phyloP scores from a whole-genome alignment of 2,797 vertebrate species.

The Glossophaga mutica region DNA sequence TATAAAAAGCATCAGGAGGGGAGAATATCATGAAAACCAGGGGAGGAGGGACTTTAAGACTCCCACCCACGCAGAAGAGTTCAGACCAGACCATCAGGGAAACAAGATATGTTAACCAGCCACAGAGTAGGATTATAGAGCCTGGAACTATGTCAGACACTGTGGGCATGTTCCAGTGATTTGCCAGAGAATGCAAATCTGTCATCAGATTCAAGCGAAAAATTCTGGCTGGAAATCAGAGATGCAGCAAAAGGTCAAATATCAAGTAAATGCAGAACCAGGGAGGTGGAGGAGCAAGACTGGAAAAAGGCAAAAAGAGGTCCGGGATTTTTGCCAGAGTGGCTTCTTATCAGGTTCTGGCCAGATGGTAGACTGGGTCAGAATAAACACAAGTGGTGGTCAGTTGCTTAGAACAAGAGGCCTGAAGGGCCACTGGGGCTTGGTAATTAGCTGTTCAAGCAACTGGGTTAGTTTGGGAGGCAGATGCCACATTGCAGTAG shows the following conservation, averaged over 20 bases:
- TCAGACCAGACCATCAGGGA: background rate
- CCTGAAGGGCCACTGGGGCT: background rate
- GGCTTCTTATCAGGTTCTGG: background rate
- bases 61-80: background rate
- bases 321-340: background rate
- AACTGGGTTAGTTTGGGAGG: background rate
- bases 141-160: background rate
- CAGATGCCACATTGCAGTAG: background rate
- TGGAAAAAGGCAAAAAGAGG: background rate
- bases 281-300: background rate
- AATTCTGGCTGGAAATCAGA: background rate
- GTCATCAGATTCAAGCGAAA: background rate
- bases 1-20: constrained; percentile 43
- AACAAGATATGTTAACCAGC: background rate
- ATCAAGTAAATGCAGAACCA: background rate
- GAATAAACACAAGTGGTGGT: background rate
- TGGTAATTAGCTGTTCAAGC: background rate
- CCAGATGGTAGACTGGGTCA: background rate
- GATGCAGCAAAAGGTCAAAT: constrained; percentile 14
- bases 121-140: background rate
- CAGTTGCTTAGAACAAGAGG: background rate
- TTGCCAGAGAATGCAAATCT: constrained; percentile 14
- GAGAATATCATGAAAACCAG: background rate
- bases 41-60: background rate
- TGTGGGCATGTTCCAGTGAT: background rate